These are phyloP conservation scores for Argopecten irradians DNA, from an alignment of 1,140 invertebrate species.

Conservation along the genomic window DNA sequence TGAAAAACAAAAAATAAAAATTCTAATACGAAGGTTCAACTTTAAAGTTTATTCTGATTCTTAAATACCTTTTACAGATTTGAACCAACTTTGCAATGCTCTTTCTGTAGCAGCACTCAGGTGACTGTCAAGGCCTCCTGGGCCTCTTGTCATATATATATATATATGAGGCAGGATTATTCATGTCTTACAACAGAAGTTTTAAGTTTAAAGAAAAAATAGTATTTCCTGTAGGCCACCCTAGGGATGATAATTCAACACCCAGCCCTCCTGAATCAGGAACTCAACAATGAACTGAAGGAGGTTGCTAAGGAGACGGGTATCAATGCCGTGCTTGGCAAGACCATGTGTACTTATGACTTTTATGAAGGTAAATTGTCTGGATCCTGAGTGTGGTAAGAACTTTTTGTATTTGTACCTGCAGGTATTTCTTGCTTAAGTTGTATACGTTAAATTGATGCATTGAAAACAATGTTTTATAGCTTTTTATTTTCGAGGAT, in stretches of 20 bases:
- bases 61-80: too few species aligned
- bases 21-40: too few species aligned
- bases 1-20: too few species aligned
- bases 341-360: constrained; percentile 97
- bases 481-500: too few species aligned
- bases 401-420: too few species aligned
- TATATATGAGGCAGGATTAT: not conserved
- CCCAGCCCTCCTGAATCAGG: constrained; percentile 89
- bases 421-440: too few species aligned
- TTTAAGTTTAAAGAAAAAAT: constrained; percentile 27
- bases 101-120: too few species aligned
- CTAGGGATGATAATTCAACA: constrained; percentile 92
- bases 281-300: constrained; percentile 88
- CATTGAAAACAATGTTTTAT: too few species aligned
- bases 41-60: too few species aligned
- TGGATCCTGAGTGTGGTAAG: not conserved
- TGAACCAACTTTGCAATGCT: too few species aligned
- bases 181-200: not conserved
- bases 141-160: not conserved
- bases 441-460: too few species aligned
- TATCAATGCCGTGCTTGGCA: constrained; percentile 92
- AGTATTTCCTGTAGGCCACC: constrained; percentile 84
- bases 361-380: constrained; percentile 94
- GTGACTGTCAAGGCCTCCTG: too few species aligned
- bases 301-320: constrained; percentile 80